A percentile compares a stretch with the other conserved stretches of the same genome.
These are phyloP conservation scores for Podabrus alpinus DNA, from an alignment of 2,888 invertebrate genomes.

Conservation along the genomic window DNA sequence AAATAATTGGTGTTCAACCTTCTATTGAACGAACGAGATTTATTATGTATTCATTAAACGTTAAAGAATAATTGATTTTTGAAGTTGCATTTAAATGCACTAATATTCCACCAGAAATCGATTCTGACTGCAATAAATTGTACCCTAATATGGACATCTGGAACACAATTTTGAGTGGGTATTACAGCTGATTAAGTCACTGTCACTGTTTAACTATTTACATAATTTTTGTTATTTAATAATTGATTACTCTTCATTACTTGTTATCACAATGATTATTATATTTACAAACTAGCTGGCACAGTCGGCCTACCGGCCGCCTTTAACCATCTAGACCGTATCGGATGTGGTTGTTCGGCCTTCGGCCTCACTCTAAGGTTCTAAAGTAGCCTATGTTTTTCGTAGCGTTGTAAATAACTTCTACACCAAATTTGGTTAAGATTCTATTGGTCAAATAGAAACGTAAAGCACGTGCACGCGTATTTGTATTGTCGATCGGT, in stretches of 20 bases:
- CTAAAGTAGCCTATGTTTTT: no score
- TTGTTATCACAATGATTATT: no score
- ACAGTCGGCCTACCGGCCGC: no score
- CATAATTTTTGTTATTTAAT: neutral
- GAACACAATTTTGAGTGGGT: neutral
- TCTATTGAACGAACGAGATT: neutral
- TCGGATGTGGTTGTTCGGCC: no score
- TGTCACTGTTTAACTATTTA: neutral
- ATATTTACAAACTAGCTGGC: no score
- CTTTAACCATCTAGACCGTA: no score
- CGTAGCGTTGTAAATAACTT: no score
- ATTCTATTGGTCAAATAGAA: no score
- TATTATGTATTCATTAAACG: neutral
- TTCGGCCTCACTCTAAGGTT: no score
- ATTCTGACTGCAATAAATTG: neutral
- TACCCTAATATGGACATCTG: neutral
- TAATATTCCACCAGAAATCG: neutral
- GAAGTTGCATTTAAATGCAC: neutral
- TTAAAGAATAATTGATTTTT: neutral
- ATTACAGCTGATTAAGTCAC: neutral
- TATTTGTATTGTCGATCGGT: no score
- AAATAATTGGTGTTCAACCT: neutral
- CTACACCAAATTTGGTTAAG: no score
- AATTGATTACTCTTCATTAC: neutral
- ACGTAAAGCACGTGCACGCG: no score